These are phyloP conservation scores for Mus musculus DNA, from an alignment of 2,113 vertebrate genomes.

Conservation along the genomic window GRCm39 chr13:11432001-11432500, in stretches of 20 bases:
- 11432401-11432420: neutral
- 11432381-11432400: neutral
- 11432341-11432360: neutral
- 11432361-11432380: neutral
- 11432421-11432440: neutral
- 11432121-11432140: accelerated
- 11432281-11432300: neutral
- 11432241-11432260: too few species aligned
- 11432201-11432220: neutral
- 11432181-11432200: neutral
- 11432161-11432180: neutral
- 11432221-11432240: neutral
- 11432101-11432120: neutral
- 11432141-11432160: neutral
- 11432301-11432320: neutral
- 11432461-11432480: neutral
- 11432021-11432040: neutral
- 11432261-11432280: neutral
- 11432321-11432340: neutral
- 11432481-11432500: neutral
- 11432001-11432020: neutral
- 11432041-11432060: neutral
- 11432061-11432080: neutral
- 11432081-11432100: neutral
- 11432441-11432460: neutral